Base-by-base conservation (phyloP, 37 sponge, comb jelly and placozoan genomes). In the Axinella damicornis region DNA sequence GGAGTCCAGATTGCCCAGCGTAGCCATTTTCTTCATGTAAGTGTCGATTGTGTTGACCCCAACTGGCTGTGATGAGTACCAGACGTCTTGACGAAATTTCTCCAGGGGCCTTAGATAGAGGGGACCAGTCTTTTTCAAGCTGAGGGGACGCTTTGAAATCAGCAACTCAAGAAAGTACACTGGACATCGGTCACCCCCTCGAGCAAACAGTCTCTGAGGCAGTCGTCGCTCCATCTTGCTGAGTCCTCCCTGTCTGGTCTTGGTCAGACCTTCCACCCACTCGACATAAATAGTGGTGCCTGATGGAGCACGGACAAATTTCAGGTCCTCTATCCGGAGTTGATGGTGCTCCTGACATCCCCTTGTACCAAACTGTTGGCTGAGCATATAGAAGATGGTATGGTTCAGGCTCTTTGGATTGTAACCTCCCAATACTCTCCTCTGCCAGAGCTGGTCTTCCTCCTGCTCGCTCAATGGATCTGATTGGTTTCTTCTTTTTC, bases 381-480 rank as follows among this genome's bases (percentile, higher is more conserved):
- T 73, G 5, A 73, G 2, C 32, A 34, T 41, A 64, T n/a, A 78
- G 14, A 62, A 78, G 21, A 78, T 12, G 65, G 79, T 28, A 63
- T 73, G 27, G 61, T 68, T 33, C 53, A 83, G 34, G 14, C 39
- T 28, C 5, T 37, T 13, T 54, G 75, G 75, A 13, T 30, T 73
- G 5, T 73, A 22, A 30, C 32, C 33, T 20, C 66, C 56, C 28
- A 83, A 52, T 21, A 58, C 77, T 15, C 75, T 75, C 9, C 71
- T 85, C 0, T 46, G 32, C 77, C 78, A 85, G 16, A 85, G 78
- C 71, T 32, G 38, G 6, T 73, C 41, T 33, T 83, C 84, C 64
- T 83, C 75, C 13, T 64, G 5, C 25, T 2, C 19, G 22, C n/a
- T 73, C 2, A 73, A 28, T 34, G 74, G 53, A 25, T 73, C 74